A percentile compares a stretch with the other conserved stretches of the same genome.
Evolutionary conservation across 1,140 invertebrate species (phyloP).

Genomic region (Uloborus diversus): DNA sequence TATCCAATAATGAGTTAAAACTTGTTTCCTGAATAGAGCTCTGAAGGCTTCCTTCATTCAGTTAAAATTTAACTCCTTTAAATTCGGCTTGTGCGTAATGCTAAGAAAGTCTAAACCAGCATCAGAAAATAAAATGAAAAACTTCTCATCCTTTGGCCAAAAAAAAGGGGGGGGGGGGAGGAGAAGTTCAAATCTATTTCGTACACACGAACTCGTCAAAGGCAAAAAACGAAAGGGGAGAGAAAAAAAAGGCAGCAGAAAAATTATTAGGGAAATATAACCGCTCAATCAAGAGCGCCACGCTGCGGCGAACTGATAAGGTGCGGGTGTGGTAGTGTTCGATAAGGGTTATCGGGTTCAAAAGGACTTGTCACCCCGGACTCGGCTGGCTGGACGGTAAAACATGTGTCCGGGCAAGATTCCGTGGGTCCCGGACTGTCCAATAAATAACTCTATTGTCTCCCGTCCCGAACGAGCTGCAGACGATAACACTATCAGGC

Average conservation of each 20-base stretch:
- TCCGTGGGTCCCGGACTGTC: slow-evolving; percentile 17
- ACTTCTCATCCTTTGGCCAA: too few relatives aligned
- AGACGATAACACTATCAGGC: slow-evolving; percentile 45
- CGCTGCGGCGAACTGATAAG: slow-evolving; percentile 31
- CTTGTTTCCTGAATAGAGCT: too few relatives aligned
- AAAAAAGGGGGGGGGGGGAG: too few relatives aligned
- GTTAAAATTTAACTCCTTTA: too few relatives aligned
- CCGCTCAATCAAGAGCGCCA: slow-evolving; percentile 38
- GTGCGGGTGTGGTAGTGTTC: slow-evolving; percentile 28
- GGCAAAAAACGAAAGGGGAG: too few relatives aligned
- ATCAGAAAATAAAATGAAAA: too few relatives aligned
- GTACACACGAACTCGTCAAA: too few relatives aligned
- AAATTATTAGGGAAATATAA: slow-evolving; percentile 24
- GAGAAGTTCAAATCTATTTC: too few relatives aligned
- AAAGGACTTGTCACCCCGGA: slow-evolving; percentile 41
- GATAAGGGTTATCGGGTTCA: slow-evolving; percentile 47
- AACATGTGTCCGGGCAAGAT: slow-evolving; percentile 50
- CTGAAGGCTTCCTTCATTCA: too few relatives aligned
- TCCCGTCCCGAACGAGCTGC: slow-evolving; percentile 13
- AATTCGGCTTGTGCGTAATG: too few relatives aligned
- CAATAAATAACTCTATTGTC: slow-evolving; percentile 56
- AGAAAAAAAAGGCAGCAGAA: neutral
- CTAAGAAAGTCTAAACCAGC: too few relatives aligned
- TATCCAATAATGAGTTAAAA: too few relatives aligned
- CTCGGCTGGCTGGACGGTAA: slow-evolving; percentile 48